These are phyloP conservation scores for Catostomus latipinnis DNA, from an alignment of 2,797 vertebrate genomes.

Conservation along the genomic window DNA sequence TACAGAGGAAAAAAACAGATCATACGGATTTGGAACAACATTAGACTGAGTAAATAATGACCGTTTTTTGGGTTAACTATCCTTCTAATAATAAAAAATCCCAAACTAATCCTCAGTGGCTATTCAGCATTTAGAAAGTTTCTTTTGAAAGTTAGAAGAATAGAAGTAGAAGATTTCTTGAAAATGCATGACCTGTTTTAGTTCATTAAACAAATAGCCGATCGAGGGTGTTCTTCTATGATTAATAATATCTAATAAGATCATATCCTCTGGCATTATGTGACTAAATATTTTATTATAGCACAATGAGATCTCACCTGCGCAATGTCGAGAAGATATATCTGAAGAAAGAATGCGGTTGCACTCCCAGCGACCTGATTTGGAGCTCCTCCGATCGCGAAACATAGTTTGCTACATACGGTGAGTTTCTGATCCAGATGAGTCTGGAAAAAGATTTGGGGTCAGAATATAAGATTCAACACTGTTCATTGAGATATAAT, in stretches of 20 bases:
- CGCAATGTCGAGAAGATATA: slow-evolving; percentile 94
- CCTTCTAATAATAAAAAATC: too few relatives aligned
- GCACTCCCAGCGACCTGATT: slow-evolving; percentile 93
- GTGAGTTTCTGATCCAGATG: slow-evolving; percentile 79
- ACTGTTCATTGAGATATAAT: too few relatives aligned
- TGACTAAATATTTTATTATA: slow-evolving; percentile 7
- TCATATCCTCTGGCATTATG: neutral
- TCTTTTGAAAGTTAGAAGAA: neutral
- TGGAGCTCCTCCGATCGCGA: slow-evolving; percentile 92
- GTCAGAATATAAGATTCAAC: neutral
- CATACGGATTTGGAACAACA: too few relatives aligned
- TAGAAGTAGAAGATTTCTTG: neutral
- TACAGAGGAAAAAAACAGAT: too few relatives aligned
- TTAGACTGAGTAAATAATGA: too few relatives aligned
- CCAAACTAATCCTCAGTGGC: neutral
- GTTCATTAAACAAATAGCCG: too few relatives aligned
- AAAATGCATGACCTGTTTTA: too few relatives aligned
- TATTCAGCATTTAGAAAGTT: neutral
- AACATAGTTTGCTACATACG: slow-evolving; percentile 87
- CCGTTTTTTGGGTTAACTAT: too few relatives aligned
- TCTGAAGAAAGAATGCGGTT: slow-evolving; percentile 93
- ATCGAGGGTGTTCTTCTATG: neutral
- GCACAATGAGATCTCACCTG: slow-evolving; percentile 76
- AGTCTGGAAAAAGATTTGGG: slow-evolving; percentile 58
- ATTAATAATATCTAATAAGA: neutral